Conservation (phyloP, 2,113 vertebrate species). For the Drymodes brunneopygia region DNA sequence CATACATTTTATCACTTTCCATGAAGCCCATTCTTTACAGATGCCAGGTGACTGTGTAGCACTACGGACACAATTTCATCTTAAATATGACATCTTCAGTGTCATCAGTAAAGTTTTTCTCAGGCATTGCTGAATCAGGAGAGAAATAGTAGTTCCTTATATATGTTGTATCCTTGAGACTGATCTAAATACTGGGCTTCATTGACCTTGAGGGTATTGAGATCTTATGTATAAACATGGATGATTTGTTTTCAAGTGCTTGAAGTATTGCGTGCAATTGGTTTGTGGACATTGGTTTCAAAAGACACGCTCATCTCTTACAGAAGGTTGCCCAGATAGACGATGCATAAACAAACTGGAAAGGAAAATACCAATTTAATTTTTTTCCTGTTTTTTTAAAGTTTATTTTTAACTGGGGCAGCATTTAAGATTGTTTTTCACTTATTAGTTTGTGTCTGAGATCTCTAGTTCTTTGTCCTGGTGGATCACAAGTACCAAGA, state of each 20-base stretch:
- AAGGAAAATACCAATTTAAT: background rate
- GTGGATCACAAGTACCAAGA: background rate
- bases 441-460: background rate
- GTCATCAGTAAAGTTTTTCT: background rate
- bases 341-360: background rate
- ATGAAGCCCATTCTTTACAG: background rate
- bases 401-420: background rate
- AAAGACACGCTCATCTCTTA: background rate
- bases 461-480: background rate
- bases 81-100: background rate
- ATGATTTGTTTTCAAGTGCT: background rate
- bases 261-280: background rate
- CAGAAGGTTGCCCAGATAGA: background rate
- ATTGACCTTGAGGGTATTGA: background rate
- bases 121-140: background rate
- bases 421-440: background rate
- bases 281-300: background rate
- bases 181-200: background rate
- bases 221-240: background rate
- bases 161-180: background rate
- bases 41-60: background rate
- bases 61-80: background rate
- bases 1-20: background rate
- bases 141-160: background rate
- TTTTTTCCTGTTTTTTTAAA: too few species aligned